phyloP scores from a whole-genome alignment of 2,797 vertebrate genomes.

The Agapornis canus region DNA sequence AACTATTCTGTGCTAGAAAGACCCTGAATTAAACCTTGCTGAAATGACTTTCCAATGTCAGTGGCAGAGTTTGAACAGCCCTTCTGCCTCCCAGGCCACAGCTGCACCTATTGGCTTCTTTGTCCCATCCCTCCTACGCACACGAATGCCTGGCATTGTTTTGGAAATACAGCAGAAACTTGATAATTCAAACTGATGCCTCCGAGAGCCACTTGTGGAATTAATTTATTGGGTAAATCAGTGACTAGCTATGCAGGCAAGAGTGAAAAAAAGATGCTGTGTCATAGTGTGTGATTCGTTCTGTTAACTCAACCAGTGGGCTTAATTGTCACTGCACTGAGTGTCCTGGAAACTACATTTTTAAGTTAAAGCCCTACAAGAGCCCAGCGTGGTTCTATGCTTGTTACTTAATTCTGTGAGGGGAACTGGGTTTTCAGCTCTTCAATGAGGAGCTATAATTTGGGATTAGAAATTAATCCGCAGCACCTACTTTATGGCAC shows the following conservation, averaged over 20 bases:
- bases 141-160: conserved; percentile 55
- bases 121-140: conserved; percentile 49
- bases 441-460: conserved; percentile 37
- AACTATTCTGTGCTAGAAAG: not conserved
- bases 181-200: conserved; percentile 56
- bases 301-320: not conserved
- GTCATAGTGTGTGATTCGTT: not conserved
- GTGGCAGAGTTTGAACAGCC: conserved; percentile 11
- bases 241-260: not conserved
- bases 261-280: not conserved
- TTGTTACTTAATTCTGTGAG: conserved; percentile 14
- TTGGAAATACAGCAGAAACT: conserved; percentile 61
- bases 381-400: not conserved
- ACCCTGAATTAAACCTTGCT: not conserved
- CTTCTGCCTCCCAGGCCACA: conserved; percentile 29
- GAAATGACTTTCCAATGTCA: not conserved
- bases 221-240: conserved; percentile 57
- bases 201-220: conserved; percentile 25
- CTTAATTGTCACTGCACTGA: conserved; percentile 7
- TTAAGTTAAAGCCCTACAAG: not conserved
- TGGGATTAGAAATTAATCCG: conserved; percentile 57
- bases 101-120: conserved; percentile 62
- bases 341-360: not conserved
- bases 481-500: conserved; percentile 40
- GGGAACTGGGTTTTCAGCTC: conserved; percentile 7